Conservation (phyloP, 2,113 vertebrate genomes). For the Anhinga rufa region DNA sequence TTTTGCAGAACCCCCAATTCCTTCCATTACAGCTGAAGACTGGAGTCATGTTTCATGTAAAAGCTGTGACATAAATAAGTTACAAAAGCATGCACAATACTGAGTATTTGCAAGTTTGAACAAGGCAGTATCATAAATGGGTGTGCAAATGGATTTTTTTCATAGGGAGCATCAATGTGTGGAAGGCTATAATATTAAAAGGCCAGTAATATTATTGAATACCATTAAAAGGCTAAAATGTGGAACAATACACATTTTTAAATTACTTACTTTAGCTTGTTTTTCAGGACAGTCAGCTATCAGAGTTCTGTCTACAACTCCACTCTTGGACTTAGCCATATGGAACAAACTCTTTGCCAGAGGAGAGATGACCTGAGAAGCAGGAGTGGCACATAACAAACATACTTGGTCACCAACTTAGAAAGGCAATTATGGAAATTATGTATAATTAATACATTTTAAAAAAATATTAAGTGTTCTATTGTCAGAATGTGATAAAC, state of each 20-base stretch:
- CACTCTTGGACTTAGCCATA: conserved; percentile 75
- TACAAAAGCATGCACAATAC: neutral
- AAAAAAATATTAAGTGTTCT: neutral
- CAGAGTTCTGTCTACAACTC: conserved; percentile 40
- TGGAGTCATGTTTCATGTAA: neutral
- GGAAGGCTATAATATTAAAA: neutral
- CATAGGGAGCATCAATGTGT: neutral
- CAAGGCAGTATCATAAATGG: neutral
- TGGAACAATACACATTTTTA: neutral
- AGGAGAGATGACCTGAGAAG: conserved; percentile 70
- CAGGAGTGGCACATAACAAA: neutral
- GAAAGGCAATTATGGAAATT: neutral
- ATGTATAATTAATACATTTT: neutral
- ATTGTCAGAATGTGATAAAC: neutral
- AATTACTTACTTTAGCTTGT: neutral
- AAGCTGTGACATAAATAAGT: neutral
- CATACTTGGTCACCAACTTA: neutral
- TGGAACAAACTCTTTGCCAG: conserved; percentile 75
- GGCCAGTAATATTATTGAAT: neutral
- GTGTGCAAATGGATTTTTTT: neutral
- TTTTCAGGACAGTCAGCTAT: neutral
- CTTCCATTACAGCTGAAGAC: neutral
- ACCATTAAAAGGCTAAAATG: neutral
- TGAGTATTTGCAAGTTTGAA: neutral
- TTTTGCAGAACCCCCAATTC: neutral